Evolutionary conservation across 2,888 invertebrate species (phyloP), one percentile per base, ranked within the genome.

Genomic region (Idaea aversata): DNA sequence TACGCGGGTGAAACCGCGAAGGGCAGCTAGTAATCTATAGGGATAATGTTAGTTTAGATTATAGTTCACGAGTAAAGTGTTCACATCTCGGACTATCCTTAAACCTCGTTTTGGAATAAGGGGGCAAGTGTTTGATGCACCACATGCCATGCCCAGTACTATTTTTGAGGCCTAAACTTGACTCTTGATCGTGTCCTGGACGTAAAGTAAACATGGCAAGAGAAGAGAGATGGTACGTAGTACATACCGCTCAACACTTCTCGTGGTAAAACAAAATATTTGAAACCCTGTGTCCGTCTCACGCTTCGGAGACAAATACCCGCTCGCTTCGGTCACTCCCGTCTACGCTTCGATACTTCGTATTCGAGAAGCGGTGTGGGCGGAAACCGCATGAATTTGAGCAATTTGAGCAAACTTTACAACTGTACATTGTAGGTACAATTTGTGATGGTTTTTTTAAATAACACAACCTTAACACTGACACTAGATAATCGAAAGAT

Each of bases 341-440:
- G 25, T 25, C 25, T 0, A 47, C 47, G 47, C 47, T 47, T 47
- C 47, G 10, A 47, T 47, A 47, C 34, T 63, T 71, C 65, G 66
- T 61, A 5, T 61, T 61, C 25, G 34, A 61, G 34, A 35, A 61
- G 34, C 61, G 34, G 34, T 61, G 61, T 35, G 35, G 34, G 13
- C 35, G 25, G 34, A 13, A 34, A 35, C 34, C 34, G 61, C 16
- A n/a, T 34, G 34, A 34, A 61, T 61, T 61, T 61, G 47, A 47
- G 47, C 47, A 47, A 47, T 47, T 47, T 47, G 47, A 47, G 47
- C 47, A 47, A 47, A 47, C 47, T 47, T 47, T 47, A 13, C 47
- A 47, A 47, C 47, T 47, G 10, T 47, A 47, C 35, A 61, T 5
- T 61, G 34, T 61, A 35, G 61, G 61, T n/a, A 34, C 61, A 61